Evolutionary conservation across 2,113 vertebrate species (phyloP).

Genomic region (Engystomops pustulosus): DNA sequence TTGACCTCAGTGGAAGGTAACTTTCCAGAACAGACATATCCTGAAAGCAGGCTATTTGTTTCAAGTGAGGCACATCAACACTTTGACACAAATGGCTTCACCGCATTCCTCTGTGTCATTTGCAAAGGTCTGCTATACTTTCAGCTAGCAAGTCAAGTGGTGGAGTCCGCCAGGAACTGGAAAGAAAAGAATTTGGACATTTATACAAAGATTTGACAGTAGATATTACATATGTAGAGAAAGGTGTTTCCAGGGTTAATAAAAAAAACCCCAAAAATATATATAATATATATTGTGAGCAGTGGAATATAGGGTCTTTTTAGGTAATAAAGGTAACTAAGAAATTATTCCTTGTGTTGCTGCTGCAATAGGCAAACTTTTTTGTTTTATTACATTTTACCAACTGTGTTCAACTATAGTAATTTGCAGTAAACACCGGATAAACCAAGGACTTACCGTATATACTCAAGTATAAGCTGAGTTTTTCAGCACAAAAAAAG

Average conservation of each 20-base stretch:
- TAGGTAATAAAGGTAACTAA: no score
- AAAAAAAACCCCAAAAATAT: no score
- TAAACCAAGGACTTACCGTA: no score
- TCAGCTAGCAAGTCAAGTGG: conserved; percentile 64
- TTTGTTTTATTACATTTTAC: no score
- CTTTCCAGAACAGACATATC: conserved; percentile 73
- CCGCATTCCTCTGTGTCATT: conserved; percentile 66
- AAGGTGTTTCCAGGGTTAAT: background rate
- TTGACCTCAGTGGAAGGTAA: conserved; percentile 71
- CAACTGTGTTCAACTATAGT: no score
- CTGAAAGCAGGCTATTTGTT: conserved; percentile 67
- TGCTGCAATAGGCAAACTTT: no score
- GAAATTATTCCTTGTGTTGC: no score
- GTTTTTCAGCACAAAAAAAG: no score
- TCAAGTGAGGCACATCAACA: conserved; percentile 68
- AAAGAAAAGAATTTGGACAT: background rate
- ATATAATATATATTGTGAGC: no score
- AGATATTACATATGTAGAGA: background rate
- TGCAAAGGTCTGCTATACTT: conserved; percentile 63
- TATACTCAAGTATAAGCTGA: no score
- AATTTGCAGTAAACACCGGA: no score
- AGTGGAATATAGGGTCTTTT: no score
- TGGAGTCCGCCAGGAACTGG: background rate
- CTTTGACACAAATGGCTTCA: conserved; percentile 69
- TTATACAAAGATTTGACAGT: background rate